phyloP scores from a whole-genome alignment of 2,797 vertebrate genomes.

The Girardinus metallicus region DNA sequence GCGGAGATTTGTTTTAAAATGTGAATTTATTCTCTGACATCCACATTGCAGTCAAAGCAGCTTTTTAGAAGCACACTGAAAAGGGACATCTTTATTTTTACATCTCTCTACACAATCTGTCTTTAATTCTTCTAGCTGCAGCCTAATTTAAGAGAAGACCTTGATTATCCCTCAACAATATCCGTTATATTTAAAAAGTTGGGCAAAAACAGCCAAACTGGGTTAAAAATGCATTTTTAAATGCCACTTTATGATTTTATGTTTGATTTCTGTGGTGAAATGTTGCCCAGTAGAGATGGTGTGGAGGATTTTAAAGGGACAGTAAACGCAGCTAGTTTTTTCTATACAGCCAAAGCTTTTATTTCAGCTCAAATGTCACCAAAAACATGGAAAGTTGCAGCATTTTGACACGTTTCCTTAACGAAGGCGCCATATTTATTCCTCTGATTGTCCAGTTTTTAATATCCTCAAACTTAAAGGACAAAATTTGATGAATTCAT shows the following conservation, averaged over 20 bases:
- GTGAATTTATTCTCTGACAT: not conserved
- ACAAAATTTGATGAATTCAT: not conserved
- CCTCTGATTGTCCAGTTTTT: not conserved
- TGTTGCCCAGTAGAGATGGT: not conserved
- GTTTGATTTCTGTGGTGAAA: not conserved
- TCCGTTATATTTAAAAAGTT: not conserved
- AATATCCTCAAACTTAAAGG: not conserved
- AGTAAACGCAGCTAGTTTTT: not conserved
- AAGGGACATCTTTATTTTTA: slow-evolving; percentile 52
- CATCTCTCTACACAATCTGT: slow-evolving; percentile 23
- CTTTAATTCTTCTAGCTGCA: slow-evolving; percentile 25
- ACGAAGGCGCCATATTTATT: not conserved
- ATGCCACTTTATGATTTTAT: not conserved
- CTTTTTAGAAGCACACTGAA: slow-evolving; percentile 41
- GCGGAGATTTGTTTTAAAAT: not conserved
- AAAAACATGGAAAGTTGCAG: not conserved
- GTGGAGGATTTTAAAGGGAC: not conserved
- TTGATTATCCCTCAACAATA: not conserved
- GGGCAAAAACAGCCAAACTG: not conserved
- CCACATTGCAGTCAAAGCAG: not conserved
- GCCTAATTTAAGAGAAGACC: not conserved
- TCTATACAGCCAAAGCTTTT: not conserved
- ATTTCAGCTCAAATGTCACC: not conserved
- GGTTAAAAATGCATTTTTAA: not conserved
- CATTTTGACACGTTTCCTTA: not conserved